Percentiles rank a stretch among this genome's conserved stretches.
Evolutionary conservation across 2,888 invertebrate genomes (phyloP).

Genomic region (Gisinianus flammeolus): DNA sequence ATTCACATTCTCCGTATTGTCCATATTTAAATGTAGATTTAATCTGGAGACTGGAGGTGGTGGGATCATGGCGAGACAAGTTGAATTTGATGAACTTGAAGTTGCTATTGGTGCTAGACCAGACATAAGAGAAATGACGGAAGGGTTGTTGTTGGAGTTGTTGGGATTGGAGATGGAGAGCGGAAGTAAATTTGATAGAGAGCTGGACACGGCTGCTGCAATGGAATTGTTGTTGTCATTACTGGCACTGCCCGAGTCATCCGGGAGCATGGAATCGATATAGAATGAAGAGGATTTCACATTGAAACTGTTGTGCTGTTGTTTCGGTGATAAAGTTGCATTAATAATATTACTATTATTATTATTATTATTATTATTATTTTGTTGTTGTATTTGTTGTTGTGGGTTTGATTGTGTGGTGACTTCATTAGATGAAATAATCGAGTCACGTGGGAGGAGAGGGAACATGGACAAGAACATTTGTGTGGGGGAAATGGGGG

Average conservation of each 20-base stretch:
- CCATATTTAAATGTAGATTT: not conserved
- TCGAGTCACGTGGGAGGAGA: constrained; percentile 53
- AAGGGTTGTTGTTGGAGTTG: not conserved
- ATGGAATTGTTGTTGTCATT: not conserved
- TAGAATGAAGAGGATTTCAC: constrained; percentile 52
- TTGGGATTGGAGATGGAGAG: not conserved
- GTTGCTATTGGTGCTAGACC: not conserved
- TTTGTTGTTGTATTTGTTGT: not conserved
- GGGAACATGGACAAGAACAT: constrained; percentile 59
- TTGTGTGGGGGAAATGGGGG: constrained; percentile 58
- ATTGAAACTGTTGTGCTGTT: constrained; percentile 14
- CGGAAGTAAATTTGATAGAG: constrained; percentile 12
- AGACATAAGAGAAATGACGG: not conserved
- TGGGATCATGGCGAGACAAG: constrained; percentile 13
- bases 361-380: not conserved
- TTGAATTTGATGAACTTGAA: not conserved
- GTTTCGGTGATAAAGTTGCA: not conserved
- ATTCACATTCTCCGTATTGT: constrained; percentile 22
- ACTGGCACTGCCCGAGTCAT: constrained; percentile 42
- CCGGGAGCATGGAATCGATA: constrained; percentile 58
- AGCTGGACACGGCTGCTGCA: not conserved
- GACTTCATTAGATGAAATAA: constrained; percentile 36
- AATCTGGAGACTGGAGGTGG: not conserved
- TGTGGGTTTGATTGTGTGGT: constrained; percentile 24
- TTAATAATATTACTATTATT: not conserved